These are phyloP conservation scores for Tipula vernalis DNA, from an alignment of 2,888 invertebrate genomes.

Conservation along the genomic window DNA sequence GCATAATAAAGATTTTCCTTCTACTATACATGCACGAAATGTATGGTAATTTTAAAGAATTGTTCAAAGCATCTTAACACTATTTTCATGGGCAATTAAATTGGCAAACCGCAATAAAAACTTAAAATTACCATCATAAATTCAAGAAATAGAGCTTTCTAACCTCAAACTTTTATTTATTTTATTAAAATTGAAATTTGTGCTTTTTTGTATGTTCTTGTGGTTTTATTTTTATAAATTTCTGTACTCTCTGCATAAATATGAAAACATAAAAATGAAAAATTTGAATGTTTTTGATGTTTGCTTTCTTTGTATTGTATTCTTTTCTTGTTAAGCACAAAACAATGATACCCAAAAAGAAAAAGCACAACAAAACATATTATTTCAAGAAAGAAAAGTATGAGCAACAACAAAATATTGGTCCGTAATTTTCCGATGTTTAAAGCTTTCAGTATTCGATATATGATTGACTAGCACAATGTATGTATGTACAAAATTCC, in stretches of 20 bases:
- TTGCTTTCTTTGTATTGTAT: not conserved
- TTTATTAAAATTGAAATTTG: not conserved
- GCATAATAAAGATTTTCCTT: not conserved
- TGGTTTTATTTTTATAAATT: not conserved
- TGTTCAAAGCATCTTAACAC: not conserved
- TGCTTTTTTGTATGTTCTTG: not conserved
- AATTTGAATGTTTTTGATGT: slow-evolving; percentile 4
- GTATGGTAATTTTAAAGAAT: not conserved
- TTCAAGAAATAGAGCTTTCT: not conserved
- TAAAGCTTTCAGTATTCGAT: not conserved
- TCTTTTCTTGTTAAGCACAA: not conserved
- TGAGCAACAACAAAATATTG: not conserved
- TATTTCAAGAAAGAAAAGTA: not conserved
- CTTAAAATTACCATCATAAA: not conserved
- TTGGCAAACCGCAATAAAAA: not conserved
- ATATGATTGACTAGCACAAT: not conserved
- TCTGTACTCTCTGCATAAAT: not conserved
- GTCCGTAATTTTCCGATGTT: not conserved
- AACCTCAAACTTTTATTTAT: not conserved
- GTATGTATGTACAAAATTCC: not conserved
- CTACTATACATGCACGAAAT: not conserved
- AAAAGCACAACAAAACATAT: not conserved
- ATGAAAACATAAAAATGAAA: not conserved
- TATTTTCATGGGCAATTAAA: slow-evolving; percentile 4
- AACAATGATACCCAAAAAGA: not conserved